These are phyloP conservation scores for Lithobius niger DNA, from an alignment of 1,140 invertebrate genomes.

Conservation along the genomic window DNA sequence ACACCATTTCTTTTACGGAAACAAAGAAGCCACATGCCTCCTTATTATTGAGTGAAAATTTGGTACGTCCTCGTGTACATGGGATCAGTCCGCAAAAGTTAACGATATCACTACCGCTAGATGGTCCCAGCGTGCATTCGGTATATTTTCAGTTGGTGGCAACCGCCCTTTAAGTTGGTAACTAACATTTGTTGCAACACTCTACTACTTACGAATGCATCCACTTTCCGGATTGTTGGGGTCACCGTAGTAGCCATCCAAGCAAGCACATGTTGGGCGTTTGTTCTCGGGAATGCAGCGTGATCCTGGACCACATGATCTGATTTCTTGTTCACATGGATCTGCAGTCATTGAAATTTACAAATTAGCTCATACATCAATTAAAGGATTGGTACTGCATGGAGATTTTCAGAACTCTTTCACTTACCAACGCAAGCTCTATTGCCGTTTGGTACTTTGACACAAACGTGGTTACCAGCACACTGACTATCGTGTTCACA, in stretches of 20 bases:
- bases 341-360: constrained; percentile 5
- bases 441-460: constrained; percentile 56
- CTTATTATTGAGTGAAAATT: too few species aligned
- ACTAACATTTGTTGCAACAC: too few species aligned
- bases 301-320: constrained; percentile 69
- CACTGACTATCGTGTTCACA: constrained; percentile 61
- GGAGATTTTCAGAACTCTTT: too few species aligned
- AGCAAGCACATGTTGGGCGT: constrained; percentile 77
- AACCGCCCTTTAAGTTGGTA: too few species aligned
- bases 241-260: constrained; percentile 69
- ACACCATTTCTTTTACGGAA: too few species aligned
- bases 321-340: constrained; percentile 25
- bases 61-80: too few species aligned
- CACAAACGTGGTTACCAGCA: constrained; percentile 42
- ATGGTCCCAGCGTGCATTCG: too few species aligned
- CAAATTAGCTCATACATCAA: background rate
- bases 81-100: too few species aligned
- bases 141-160: too few species aligned
- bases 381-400: too few species aligned
- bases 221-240: constrained; percentile 32
- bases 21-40: too few species aligned
- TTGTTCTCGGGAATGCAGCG: constrained; percentile 73
- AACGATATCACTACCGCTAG: too few species aligned
- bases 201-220: constrained; percentile 11
- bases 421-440: background rate